These are phyloP conservation scores for Monopterus albus DNA, from an alignment of 2,113 vertebrate genomes.

Conservation along the genomic window DNA sequence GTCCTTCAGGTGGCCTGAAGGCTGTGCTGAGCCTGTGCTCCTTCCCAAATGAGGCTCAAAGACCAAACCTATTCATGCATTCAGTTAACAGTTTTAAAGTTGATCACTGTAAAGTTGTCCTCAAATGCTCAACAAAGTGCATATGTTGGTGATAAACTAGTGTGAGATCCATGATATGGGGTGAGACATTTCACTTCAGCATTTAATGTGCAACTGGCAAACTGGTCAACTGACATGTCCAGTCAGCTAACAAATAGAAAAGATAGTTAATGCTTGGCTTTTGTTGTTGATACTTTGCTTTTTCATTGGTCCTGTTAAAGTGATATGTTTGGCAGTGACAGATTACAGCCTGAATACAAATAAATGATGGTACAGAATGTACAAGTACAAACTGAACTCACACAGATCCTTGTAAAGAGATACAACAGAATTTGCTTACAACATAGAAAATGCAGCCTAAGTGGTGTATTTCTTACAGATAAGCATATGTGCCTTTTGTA, in stretches of 20 bases:
- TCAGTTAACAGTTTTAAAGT: background rate
- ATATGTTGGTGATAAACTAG: constrained; percentile 2
- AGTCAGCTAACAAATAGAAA: background rate
- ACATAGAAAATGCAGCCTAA: no score
- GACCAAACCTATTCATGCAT: background rate
- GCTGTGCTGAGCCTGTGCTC: background rate
- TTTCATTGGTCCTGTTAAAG: no score
- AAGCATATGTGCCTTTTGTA: no score
- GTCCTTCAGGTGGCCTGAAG: background rate
- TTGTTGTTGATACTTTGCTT: background rate
- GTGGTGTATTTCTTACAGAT: no score
- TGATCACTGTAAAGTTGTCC: background rate
- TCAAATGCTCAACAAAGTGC: constrained; percentile 5
- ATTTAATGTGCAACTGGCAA: constrained; percentile 5
- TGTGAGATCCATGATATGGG: background rate
- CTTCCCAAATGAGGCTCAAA: background rate
- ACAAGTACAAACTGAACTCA: background rate
- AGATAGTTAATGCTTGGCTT: background rate
- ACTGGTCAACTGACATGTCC: background rate
- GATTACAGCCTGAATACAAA: background rate
- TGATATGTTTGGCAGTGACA: constrained; percentile 2
- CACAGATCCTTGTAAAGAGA: background rate
- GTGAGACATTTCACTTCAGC: constrained; percentile 7
- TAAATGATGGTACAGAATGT: no score
- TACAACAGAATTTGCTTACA: no score